Evolutionary conservation across 1,140 invertebrate species (phyloP).

Genomic region (Diachasma alloeum): DNA sequence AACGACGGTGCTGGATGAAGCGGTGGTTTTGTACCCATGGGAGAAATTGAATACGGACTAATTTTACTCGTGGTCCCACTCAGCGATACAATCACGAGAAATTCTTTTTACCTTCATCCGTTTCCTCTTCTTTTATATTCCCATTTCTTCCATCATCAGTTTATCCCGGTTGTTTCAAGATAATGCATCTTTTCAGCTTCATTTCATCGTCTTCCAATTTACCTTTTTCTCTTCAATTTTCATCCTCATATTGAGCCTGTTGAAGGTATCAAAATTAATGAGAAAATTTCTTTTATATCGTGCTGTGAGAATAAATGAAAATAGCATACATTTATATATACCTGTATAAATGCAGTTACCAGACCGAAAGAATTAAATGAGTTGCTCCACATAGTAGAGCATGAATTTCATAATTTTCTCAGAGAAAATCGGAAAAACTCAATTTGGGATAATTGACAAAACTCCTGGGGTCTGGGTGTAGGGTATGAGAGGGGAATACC

Average conservation of each 20-base stretch:
- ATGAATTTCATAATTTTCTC: constrained; percentile 2
- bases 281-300: background rate
- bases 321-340: background rate
- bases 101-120: constrained; percentile 33
- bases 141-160: constrained; percentile 20
- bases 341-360: background rate
- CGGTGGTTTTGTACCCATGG: constrained; percentile 22
- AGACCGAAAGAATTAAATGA: background rate
- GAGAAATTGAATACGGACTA: constrained; percentile 65
- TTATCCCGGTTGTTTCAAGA: background rate
- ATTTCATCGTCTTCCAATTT: background rate
- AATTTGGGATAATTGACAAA: background rate
- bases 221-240: constrained; percentile 25
- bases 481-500: background rate
- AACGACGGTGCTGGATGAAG: background rate
- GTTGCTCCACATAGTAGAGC: background rate
- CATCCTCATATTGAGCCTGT: constrained; percentile 35
- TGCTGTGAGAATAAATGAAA: background rate
- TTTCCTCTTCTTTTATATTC: constrained; percentile 30
- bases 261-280: background rate
- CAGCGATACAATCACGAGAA: constrained; percentile 38
- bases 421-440: background rate
- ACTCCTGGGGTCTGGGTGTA: background rate
- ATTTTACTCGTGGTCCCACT: constrained; percentile 56
- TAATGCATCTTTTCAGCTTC: constrained; percentile 1